Conservation (phyloP, 1,140 invertebrate species). For the Pogonomyrmex californicus region DNA sequence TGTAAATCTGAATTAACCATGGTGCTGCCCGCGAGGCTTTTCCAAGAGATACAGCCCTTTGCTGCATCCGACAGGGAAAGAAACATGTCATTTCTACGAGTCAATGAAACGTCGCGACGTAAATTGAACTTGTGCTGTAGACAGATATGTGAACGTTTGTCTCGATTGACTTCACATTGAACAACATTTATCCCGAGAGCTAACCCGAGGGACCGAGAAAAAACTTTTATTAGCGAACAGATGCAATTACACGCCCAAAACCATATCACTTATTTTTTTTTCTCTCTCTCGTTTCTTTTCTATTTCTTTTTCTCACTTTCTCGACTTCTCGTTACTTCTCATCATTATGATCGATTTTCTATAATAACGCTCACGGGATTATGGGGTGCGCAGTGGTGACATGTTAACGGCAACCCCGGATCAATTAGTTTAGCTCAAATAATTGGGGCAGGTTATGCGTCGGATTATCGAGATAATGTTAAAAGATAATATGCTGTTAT, state of each 20-base stretch:
- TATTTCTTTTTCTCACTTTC: neutral
- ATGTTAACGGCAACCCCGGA: constrained; percentile 29
- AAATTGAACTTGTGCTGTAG: neutral
- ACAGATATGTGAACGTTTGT: neutral
- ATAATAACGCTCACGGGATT: constrained; percentile 32
- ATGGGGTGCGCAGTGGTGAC: neutral
- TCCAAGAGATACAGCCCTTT: neutral
- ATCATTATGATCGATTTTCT: constrained; percentile 46
- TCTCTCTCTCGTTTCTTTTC: neutral
- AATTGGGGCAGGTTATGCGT: constrained; percentile 43
- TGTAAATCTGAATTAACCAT: constrained; percentile 41
- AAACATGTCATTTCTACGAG: neutral
- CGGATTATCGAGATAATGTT: constrained; percentile 38
- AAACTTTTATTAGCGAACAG: neutral
- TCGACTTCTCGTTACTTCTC: neutral
- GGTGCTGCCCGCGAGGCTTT: neutral
- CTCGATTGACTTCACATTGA: neutral
- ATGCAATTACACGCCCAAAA: neutral
- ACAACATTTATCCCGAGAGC: neutral
- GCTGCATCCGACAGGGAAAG: neutral
- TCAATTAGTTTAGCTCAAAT: constrained; percentile 69
- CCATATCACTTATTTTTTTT: neutral
- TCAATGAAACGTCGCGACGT: neutral
- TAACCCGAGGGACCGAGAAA: neutral
- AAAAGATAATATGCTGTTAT: constrained; percentile 56